Conservation (phyloP, 1,140 invertebrate species). For the Plodia interpunctella region DNA sequence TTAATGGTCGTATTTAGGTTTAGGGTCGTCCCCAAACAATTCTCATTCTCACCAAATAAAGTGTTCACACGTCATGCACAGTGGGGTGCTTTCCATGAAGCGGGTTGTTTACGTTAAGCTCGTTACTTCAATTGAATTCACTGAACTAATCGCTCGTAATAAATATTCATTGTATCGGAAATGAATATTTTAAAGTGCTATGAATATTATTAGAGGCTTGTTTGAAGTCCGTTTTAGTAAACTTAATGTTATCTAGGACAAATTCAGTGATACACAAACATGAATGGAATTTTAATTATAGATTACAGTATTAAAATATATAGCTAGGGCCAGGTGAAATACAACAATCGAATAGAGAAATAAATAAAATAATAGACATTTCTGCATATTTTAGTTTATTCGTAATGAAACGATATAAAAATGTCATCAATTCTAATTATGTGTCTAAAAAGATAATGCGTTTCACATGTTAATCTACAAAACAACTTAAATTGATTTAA, state of each 20-base stretch:
- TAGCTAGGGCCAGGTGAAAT: too few relatives aligned
- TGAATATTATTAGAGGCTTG: neutral
- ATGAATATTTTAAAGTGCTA: slow-evolving; percentile 1
- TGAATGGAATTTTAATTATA: too few relatives aligned
- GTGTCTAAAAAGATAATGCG: neutral
- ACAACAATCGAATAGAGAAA: too few relatives aligned
- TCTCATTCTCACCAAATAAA: slow-evolving; percentile 60
- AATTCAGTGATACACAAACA: too few relatives aligned
- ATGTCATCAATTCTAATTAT: neutral
- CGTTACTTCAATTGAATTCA: neutral
- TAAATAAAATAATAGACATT: too few relatives aligned
- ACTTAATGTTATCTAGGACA: too few relatives aligned
- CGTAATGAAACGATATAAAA: too few relatives aligned
- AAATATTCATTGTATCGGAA: neutral
- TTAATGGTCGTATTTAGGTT: slow-evolving; percentile 44
- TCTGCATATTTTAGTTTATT: too few relatives aligned
- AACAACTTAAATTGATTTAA: neutral
- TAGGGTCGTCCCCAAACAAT: slow-evolving; percentile 52
- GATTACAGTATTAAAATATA: too few relatives aligned
- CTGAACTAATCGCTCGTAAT: neutral
- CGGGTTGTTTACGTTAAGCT: neutral
- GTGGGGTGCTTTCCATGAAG: slow-evolving; percentile 34
- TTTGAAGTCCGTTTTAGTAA: neutral
- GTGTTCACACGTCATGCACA: slow-evolving; percentile 65
- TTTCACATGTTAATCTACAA: neutral